Base-by-base conservation (phyloP, 2,888 invertebrate species). In the Meghimatium bilineatum region DNA sequence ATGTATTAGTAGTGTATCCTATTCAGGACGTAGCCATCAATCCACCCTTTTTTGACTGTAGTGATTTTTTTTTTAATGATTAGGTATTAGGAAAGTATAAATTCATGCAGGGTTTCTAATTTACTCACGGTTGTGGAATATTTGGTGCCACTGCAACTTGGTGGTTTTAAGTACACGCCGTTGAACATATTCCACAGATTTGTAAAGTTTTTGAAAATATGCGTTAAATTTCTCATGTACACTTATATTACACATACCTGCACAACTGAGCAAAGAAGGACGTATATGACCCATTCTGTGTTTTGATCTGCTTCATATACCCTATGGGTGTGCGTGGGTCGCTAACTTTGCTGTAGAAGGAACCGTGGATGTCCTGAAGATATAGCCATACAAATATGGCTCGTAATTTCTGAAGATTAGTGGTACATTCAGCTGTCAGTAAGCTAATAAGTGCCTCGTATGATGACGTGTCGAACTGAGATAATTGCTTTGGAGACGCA, bases 361-460 rank as follows among this genome's bases (percentile, higher is more conserved):
- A 83, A 29, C 86, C 87, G 60, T 87, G 82, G 60, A 89, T 87
- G 80, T 87, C 86, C 60, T 90, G 90, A 8, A 85, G 82, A 69
- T 87, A 87, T 82, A 90, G 88, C 90, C 90, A 90, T 0, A 87
- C 88, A 38, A 87, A 83, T 23, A 90, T 86, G 6, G 89, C 87
- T 56, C 90, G 83, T 3, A 89, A 88, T 44, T 88, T 89, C 26
- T 86, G 80, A 14, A 90, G 63, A 60, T 88, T 87, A 29, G 86
- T 87, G 0, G 76, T 67, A 8, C 82, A 83, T 17, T 71, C 82
- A 66, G 82, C 71, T 6, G 84, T 85, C 44, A 89, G 44, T 66
- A 85, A 74, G 32, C 83, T 83, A 36, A 86, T 75, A 66, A 88
- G 76, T 10, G 74, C 56, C n/a, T 82, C 83, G 79, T 87, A 88